Conservation (phyloP, 2,888 invertebrate species). For the Tridacna gigas region DNA sequence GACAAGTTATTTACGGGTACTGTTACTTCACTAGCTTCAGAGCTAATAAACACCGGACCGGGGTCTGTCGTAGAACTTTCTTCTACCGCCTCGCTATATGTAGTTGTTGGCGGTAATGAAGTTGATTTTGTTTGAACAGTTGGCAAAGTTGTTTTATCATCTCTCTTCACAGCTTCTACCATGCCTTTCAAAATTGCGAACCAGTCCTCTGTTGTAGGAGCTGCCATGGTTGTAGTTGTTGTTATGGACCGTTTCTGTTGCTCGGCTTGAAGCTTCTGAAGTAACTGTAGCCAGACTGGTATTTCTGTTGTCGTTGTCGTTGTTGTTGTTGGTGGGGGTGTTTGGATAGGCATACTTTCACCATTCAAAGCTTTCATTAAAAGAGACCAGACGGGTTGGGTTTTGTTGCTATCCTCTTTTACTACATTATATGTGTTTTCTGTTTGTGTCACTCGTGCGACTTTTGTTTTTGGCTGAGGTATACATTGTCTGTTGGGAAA, state of each 20-base stretch:
- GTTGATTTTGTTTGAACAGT: neutral
- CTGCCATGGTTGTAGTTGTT: constrained; percentile 17
- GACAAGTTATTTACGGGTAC: too few species aligned
- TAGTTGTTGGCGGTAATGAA: neutral
- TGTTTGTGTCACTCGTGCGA: neutral
- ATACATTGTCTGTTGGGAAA: constrained; percentile 44
- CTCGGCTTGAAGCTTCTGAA: constrained; percentile 27
- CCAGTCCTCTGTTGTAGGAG: constrained; percentile 36
- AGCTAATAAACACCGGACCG: too few species aligned
- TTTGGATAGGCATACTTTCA: too few species aligned
- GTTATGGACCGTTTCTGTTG: constrained; percentile 7
- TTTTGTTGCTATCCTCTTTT: too few species aligned
- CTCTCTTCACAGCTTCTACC: neutral
- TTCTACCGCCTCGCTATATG: too few species aligned
- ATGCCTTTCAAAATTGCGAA: constrained; percentile 29
- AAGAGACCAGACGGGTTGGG: too few species aligned
- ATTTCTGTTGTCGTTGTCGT: constrained; percentile 8
- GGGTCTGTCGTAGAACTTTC: too few species aligned
- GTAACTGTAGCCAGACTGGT: constrained; percentile 40
- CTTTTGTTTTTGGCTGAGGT: neutral
- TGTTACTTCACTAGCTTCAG: too few species aligned
- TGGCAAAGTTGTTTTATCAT: neutral
- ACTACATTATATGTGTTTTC: neutral
- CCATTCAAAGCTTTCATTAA: too few species aligned
- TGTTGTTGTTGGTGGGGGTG: neutral